Evolutionary conservation across 2,888 invertebrate species (phyloP).

Genomic region (Gortyna flavago): DNA sequence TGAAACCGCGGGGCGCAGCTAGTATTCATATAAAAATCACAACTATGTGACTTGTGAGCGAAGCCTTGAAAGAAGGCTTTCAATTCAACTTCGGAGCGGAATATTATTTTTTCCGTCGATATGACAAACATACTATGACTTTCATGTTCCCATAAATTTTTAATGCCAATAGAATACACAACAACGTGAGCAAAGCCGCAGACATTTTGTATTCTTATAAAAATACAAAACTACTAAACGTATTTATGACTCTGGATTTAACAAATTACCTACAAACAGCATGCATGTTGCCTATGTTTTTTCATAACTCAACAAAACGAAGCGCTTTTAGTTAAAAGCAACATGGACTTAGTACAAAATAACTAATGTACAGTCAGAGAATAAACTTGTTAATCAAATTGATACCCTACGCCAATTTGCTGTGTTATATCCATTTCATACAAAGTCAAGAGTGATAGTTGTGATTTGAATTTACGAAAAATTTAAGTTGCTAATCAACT

Average conservation of each 20-base stretch:
- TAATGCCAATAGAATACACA: not conserved
- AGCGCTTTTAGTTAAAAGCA: conserved; percentile 4
- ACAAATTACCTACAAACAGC: not conserved
- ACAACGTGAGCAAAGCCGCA: not conserved
- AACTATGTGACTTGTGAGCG: not conserved
- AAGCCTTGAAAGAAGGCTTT: too few species aligned
- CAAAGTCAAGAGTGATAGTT: not conserved
- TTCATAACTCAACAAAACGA: not conserved
- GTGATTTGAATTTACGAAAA: not conserved
- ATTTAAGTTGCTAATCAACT: not conserved
- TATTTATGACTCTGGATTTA: conserved; percentile 4
- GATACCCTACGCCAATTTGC: too few species aligned
- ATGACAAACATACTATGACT: not conserved
- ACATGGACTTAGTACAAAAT: not conserved
- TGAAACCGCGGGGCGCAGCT: too few species aligned
- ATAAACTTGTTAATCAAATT: not conserved
- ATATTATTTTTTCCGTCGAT: not conserved
- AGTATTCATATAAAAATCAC: not conserved
- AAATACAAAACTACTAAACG: not conserved
- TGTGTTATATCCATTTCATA: too few species aligned
- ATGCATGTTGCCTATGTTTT: not conserved
- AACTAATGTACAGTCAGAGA: not conserved
- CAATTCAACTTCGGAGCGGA: not conserved
- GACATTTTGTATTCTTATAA: not conserved
- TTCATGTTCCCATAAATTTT: not conserved